Conservation (phyloP, 1,140 invertebrate genomes). For the Armadillidium nasatum region DNA sequence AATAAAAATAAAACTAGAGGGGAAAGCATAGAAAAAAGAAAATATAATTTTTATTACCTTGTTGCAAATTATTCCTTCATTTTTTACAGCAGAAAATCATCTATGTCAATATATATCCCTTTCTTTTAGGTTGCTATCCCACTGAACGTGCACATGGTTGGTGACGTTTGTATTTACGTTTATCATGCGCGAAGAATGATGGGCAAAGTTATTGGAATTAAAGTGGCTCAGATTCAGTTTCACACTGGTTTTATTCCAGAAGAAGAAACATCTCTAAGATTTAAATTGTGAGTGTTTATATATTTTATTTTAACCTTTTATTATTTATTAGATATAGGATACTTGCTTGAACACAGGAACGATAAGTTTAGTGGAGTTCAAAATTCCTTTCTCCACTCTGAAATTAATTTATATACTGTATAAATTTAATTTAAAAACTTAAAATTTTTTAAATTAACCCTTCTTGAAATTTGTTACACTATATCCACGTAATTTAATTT, state of each 20-base stretch:
- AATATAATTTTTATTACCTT: background rate
- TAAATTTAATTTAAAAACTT: too few relatives aligned
- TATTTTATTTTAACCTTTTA: background rate
- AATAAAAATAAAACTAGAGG: too few relatives aligned
- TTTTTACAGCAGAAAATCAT: background rate
- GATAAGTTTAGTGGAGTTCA: background rate
- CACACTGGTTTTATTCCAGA: constrained; percentile 78
- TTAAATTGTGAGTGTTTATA: constrained; percentile 59
- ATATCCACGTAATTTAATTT: too few relatives aligned
- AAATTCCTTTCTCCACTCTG: background rate
- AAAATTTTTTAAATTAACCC: too few relatives aligned
- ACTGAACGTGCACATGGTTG: constrained; percentile 63
- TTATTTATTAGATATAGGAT: background rate
- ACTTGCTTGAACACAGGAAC: too few relatives aligned
- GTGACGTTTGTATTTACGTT: constrained; percentile 75
- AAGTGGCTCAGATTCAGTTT: constrained; percentile 81
- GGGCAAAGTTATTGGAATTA: constrained; percentile 75
- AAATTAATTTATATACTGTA: too few relatives aligned
- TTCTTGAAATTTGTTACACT: too few relatives aligned
- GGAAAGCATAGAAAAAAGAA: too few relatives aligned
- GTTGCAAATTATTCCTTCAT: background rate
- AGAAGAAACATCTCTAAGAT: constrained; percentile 66
- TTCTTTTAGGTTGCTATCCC: constrained; percentile 48
- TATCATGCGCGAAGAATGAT: constrained; percentile 72
- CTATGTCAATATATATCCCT: background rate